Evolutionary conservation across 64 coral and sea anemone species (phyloP).

Genomic region (Acropora yongei): DNA sequence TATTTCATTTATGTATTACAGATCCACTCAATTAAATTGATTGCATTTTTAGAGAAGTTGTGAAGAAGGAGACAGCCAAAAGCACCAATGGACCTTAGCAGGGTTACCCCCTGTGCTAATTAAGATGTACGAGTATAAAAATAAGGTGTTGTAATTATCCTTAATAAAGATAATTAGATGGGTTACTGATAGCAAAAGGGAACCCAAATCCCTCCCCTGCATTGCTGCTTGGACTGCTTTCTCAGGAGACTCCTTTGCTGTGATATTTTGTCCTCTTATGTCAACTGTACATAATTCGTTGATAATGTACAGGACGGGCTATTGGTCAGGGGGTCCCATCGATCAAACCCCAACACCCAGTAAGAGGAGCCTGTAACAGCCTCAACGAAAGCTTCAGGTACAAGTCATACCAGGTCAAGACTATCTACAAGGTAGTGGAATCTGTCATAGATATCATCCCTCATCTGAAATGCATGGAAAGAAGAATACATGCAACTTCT

Average conservation of each 20-base stretch:
- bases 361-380: conserved; percentile 30
- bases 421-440: conserved; percentile 37
- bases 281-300: conserved; percentile 22
- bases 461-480: conserved; percentile 42
- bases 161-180: conserved; percentile 32
- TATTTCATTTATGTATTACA: conserved; percentile 22
- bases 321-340: conserved; percentile 19
- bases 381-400: conserved; percentile 14
- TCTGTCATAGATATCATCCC: conserved; percentile 45
- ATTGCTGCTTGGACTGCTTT: conserved; percentile 59
- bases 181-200: conserved; percentile 49
- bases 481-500: not conserved
- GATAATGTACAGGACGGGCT: conserved; percentile 3
- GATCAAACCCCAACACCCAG: conserved; percentile 32
- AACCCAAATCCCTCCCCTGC: conserved; percentile 38
- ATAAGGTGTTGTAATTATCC: conserved; percentile 63
- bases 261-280: conserved; percentile 38
- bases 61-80: conserved; percentile 7
- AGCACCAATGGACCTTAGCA: conserved; percentile 1
- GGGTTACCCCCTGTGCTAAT: conserved; percentile 8
- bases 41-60: not conserved
- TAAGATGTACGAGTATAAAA: conserved; percentile 30
- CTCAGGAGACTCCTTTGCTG: conserved; percentile 58
- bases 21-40: conserved; percentile 24
- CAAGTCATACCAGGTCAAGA: conserved; percentile 38